Conservation (phyloP, 2,113 vertebrate species). For the Rhabdornis inornatus region DNA sequence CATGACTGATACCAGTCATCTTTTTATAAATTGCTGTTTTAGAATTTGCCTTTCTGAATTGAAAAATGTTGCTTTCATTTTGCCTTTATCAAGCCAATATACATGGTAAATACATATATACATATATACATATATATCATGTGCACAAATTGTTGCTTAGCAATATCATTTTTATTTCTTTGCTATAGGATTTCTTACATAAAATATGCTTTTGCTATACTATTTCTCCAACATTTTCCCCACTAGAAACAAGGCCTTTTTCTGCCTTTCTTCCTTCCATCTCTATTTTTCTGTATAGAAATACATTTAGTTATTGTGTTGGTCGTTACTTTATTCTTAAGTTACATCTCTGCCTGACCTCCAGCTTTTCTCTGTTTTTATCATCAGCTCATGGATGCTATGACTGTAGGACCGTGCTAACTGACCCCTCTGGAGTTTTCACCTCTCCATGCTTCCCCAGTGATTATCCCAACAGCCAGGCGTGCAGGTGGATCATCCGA, state of each 20-base stretch:
- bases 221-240: neutral
- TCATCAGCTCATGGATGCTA: slow-evolving; percentile 81
- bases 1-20: neutral
- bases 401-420: slow-evolving; percentile 80
- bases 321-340: neutral
- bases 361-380: slow-evolving; percentile 22
- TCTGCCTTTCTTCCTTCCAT: neutral
- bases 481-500: slow-evolving; percentile 86
- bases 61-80: neutral
- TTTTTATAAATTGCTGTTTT: neutral
- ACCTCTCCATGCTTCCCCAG: slow-evolving; percentile 90
- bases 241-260: neutral
- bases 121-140: neutral
- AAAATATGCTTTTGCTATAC: neutral
- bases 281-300: neutral
- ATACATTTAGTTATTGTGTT: neutral
- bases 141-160: neutral
- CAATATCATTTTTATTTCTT: neutral
- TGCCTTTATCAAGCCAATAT: neutral
- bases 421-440: slow-evolving; percentile 80
- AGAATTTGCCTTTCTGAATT: neutral
- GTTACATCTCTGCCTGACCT: neutral
- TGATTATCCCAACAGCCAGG: slow-evolving; percentile 85
- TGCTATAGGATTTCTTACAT: neutral
- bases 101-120: neutral